Conservation (phyloP, 2,113 vertebrate species). For the Indri indri region DNA sequence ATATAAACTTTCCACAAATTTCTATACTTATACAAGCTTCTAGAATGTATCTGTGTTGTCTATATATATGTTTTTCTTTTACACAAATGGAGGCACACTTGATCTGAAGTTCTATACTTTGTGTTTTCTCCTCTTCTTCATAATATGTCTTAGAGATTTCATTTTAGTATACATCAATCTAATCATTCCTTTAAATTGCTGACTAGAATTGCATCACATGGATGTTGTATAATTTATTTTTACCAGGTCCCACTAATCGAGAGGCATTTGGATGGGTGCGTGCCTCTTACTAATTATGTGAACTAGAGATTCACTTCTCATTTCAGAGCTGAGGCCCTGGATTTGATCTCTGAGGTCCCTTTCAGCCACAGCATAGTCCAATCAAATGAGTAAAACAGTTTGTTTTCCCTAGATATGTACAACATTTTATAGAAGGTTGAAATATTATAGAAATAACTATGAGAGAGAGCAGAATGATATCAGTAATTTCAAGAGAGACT, state of each 20-base stretch:
- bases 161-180: neutral
- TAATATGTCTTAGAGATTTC: neutral
- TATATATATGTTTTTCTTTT: neutral
- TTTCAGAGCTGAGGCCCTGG: neutral
- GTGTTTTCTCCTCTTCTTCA: neutral
- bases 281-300: neutral
- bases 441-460: neutral
- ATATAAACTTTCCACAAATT: neutral
- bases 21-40: neutral
- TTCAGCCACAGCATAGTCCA: neutral
- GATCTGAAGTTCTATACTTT: neutral
- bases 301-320: neutral
- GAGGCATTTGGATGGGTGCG: neutral
- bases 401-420: neutral
- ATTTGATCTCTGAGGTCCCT: neutral
- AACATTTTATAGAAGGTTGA: neutral
- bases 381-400: neutral
- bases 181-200: neutral
- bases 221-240: slow-evolving; percentile 23
- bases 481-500: neutral
- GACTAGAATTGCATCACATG: neutral
- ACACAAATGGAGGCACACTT: neutral
- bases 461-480: neutral
- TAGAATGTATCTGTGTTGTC: neutral
- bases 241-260: neutral